These are phyloP conservation scores for Campylorhamphus procurvoides DNA, from an alignment of 2,113 vertebrate species.

Conservation along the genomic window DNA sequence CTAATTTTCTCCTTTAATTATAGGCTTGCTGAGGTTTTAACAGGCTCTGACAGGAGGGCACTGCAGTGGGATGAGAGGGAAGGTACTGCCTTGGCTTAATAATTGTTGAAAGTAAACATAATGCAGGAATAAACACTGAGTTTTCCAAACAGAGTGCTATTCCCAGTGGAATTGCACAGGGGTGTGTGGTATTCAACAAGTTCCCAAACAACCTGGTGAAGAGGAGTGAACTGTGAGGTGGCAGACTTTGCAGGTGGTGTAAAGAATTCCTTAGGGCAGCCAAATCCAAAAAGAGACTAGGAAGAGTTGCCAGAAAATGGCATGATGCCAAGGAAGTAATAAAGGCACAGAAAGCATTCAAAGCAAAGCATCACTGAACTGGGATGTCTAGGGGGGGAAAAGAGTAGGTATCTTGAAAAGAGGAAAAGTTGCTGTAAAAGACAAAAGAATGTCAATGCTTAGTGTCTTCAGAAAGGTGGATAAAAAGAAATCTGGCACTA, in stretches of 20 bases:
- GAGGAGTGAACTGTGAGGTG: constrained; percentile 45
- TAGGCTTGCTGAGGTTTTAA: background rate
- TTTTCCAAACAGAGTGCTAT: background rate
- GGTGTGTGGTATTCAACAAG: background rate
- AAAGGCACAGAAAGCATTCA: background rate
- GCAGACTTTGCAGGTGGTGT: constrained; percentile 42
- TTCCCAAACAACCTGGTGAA: background rate
- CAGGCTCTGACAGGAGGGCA: background rate
- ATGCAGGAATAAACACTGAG: background rate
- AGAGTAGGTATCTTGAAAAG: background rate
- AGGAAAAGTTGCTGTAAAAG: background rate
- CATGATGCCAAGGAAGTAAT: background rate
- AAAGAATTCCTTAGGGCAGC: constrained; percentile 10
- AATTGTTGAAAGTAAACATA: background rate
- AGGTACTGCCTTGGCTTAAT: background rate
- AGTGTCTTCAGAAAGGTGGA: background rate
- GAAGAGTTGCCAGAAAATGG: constrained; percentile 25
- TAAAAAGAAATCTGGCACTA: background rate
- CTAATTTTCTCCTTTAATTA: background rate
- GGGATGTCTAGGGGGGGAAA: background rate
- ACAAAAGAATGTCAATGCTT: background rate
- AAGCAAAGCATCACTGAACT: background rate
- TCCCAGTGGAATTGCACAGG: background rate
- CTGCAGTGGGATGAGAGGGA: background rate
- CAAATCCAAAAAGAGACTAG: background rate